phyloP scores from a whole-genome alignment of 2,888 invertebrate species.

The Chrysodeixis includens region DNA sequence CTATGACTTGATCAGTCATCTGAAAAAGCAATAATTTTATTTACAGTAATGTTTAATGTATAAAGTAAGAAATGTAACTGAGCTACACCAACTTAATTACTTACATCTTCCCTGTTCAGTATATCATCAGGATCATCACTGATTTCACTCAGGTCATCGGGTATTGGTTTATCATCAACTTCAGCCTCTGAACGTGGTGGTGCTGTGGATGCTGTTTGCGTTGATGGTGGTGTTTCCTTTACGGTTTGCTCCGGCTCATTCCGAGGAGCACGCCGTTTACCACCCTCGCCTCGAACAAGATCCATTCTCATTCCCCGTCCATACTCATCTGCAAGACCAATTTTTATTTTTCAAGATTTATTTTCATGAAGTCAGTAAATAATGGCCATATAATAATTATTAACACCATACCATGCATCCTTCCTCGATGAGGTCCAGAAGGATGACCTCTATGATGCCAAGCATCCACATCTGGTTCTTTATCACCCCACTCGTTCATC shows the following conservation, averaged over 20 bases:
- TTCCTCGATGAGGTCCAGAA: conserved; percentile 86
- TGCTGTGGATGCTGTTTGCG: conserved; percentile 69
- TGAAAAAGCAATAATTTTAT: conserved; percentile 37
- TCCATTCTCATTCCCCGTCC: conserved; percentile 83
- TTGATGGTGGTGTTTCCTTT: conserved; percentile 76
- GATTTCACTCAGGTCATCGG: conserved; percentile 95
- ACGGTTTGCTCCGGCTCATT: conserved; percentile 75
- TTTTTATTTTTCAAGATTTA: background rate
- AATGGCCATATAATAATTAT: background rate
- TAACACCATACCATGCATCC: conserved; percentile 74
- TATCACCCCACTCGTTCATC: conserved; percentile 88
- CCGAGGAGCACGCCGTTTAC: conserved; percentile 79
- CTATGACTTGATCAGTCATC: conserved; percentile 83
- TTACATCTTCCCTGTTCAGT: conserved; percentile 93
- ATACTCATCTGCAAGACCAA: conserved; percentile 78
- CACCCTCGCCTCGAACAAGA: conserved; percentile 70
- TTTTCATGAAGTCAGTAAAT: background rate
- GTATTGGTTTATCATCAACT: conserved; percentile 87
- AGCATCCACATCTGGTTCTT: conserved; percentile 83
- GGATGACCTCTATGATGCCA: conserved; percentile 86
- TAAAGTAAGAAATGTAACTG: background rate
- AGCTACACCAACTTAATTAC: conserved; percentile 36
- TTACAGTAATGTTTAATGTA: background rate
- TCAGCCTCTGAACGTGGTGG: conserved; percentile 78
- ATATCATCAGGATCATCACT: conserved; percentile 97